Conservation (phyloP, 1,140 invertebrate genomes). For the Drosophila saltans region DNA sequence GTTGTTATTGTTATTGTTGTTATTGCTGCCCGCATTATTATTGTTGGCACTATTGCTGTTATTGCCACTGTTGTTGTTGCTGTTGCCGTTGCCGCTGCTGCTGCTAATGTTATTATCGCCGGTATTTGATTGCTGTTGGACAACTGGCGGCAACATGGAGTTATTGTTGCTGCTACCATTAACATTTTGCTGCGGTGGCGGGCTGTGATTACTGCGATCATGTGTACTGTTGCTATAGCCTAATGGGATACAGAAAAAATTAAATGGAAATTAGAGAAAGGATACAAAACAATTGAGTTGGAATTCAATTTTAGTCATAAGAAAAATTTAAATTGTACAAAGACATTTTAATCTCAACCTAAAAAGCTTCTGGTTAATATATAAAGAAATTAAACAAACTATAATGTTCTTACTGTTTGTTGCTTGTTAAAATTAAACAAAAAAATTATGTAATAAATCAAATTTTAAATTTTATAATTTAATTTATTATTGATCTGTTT, state of each 20-base stretch:
- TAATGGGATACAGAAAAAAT: conserved; percentile 25
- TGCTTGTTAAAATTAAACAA: too few relatives aligned
- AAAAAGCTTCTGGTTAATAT: too few relatives aligned
- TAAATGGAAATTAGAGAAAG: conserved; percentile 10
- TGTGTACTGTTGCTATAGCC: conserved; percentile 67
- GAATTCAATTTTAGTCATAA: too few relatives aligned
- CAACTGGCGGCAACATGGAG: conserved; percentile 67
- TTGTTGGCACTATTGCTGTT: conserved; percentile 42
- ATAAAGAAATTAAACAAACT: too few relatives aligned
- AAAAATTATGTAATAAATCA: too few relatives aligned
- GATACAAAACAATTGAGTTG: neutral
- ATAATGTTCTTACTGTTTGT: too few relatives aligned
- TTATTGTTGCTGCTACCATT: conserved; percentile 41
- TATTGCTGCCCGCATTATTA: conserved; percentile 56
- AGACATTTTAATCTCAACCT: too few relatives aligned
- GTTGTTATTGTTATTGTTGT: conserved; percentile 67
- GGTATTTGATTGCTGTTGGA: conserved; percentile 34
- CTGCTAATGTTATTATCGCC: conserved; percentile 22
- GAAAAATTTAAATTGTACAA: too few relatives aligned
- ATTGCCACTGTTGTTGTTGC: conserved; percentile 32
- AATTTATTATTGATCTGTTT: too few relatives aligned
- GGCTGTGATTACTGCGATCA: conserved; percentile 65
- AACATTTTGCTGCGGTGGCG: conserved; percentile 63
- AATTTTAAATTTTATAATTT: too few relatives aligned
- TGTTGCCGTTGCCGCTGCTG: conserved; percentile 35